Evolutionary conservation across 2,113 vertebrate genomes (phyloP).

Genomic region (Onychostruthus taczanowskii): DNA sequence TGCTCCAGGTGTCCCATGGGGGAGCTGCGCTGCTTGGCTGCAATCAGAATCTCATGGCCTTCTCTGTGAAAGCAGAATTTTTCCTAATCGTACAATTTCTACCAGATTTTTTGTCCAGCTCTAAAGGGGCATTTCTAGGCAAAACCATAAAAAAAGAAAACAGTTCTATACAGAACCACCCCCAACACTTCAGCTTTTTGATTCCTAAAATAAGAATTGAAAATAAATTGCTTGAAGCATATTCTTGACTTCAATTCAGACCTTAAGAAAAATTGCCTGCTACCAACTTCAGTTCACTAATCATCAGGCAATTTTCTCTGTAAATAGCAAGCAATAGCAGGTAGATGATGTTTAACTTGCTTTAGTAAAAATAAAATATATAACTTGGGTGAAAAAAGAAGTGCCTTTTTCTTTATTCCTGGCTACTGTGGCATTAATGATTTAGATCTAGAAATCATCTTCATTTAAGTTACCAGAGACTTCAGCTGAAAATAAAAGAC

Average conservation of each 20-base stretch:
- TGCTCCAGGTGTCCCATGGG: rapidly evolving
- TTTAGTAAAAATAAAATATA: background rate
- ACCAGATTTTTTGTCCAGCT: background rate
- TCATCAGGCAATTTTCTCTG: background rate
- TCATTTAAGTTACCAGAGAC: background rate
- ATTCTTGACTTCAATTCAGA: background rate
- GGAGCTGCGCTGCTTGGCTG: background rate
- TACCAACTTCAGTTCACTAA: background rate
- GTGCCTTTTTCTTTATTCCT: background rate
- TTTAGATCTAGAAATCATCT: background rate
- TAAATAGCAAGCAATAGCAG: background rate
- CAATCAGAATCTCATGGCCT: rapidly evolving
- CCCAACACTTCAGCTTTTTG: background rate
- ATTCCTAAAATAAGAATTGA: background rate
- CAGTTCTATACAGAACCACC: background rate
- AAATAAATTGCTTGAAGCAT: background rate
- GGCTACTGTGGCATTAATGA: rapidly evolving
- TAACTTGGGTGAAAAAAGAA: background rate
- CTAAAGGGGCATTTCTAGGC: background rate
- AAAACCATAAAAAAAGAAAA: background rate
- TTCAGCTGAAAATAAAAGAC: background rate
- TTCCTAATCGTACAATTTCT: background rate
- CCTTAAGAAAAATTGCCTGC: background rate
- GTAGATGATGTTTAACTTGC: background rate
- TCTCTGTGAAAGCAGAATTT: background rate